Evolutionary conservation across 2,888 invertebrate genomes (phyloP).

Genomic region (Priocnemis perturbator): DNA sequence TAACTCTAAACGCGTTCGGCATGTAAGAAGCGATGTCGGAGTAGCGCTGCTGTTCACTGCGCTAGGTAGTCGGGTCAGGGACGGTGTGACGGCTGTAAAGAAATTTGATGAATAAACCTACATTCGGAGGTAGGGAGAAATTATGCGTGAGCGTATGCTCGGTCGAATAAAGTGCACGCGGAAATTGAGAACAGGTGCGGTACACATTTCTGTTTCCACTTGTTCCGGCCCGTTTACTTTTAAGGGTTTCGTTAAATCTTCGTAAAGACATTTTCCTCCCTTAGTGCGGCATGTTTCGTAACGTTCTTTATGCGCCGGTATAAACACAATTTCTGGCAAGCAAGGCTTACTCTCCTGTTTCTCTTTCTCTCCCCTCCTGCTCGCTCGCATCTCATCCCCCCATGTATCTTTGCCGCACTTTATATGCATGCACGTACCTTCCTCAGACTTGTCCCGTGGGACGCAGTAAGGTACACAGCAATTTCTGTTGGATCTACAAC

Average conservation of each 20-base stretch:
- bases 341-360: constrained; percentile 36
- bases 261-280: constrained; percentile 32
- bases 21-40: no score
- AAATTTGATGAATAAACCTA: no score
- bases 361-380: constrained; percentile 1
- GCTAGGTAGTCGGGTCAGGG: no score
- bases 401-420: constrained; percentile 53
- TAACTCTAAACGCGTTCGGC: no score
- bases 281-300: constrained; percentile 40
- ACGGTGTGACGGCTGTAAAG: no score
- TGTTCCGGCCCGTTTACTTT: constrained; percentile 20
- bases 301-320: constrained; percentile 54
- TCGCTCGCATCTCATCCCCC: constrained; percentile 16
- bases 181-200: no score
- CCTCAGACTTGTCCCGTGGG: constrained; percentile 53
- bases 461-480: constrained; percentile 52
- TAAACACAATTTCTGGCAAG: constrained; percentile 59
- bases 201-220: constrained; percentile 16
- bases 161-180: no score
- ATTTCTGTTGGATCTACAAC: constrained; percentile 56
- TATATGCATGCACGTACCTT: constrained; percentile 57
- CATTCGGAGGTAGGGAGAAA: no score
- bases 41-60: no score
- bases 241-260: constrained; percentile 46
- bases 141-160: no score